Evolutionary conservation across 2,888 invertebrate genomes (phyloP), one percentile per base, ranked within the genome.

Genomic region (Lasioglossum zephyrum): DNA sequence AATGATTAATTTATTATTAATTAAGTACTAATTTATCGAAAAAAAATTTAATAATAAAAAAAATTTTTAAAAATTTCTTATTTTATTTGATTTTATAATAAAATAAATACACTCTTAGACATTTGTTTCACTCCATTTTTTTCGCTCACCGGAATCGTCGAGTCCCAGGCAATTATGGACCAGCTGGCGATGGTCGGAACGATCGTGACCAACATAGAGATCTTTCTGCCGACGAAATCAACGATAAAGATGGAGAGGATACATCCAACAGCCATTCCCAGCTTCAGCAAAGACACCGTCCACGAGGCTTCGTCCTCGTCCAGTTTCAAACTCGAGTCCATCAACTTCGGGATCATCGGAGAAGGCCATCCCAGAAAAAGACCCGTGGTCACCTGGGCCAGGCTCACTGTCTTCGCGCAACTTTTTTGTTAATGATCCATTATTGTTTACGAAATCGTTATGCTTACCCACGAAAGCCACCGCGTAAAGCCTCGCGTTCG

Each of bases 181-280:
- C 53, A 53, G 53, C 53, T 22, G 8, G 9, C 22, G 22, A 53
- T 53, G 22, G 53, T 53, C 1, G 53, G 53, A 22, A 22, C 53
- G 53, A 53, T 53, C 2, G 53, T 22, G 22, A 53, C 53, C 5
- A 77, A 44, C 49, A 86, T 77, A 6, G 66, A 49, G 13, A 73
- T 13, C 47, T 80, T 84, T 74, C 84, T 77, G 2, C 84, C 85
- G 6, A 72, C 11, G 11, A 81, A 8, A 73, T 76, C 31, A 73
- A 84, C 53, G 53, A 53, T 0, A 3, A 22, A 53, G 9, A 53
- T 53, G 53, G 53, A 22, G 9, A 49, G 22, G n/a, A 84, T 31
- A 11, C 66, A 76, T n/a, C 83, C 83, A 18, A 81, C 36, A 1
- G 81, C 72, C 41, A 44, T 81, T 47, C 83, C 83, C 0, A 83